Evolutionary conservation across 1,140 invertebrate genomes (phyloP).

Genomic region (Varroa destructor): DNA sequence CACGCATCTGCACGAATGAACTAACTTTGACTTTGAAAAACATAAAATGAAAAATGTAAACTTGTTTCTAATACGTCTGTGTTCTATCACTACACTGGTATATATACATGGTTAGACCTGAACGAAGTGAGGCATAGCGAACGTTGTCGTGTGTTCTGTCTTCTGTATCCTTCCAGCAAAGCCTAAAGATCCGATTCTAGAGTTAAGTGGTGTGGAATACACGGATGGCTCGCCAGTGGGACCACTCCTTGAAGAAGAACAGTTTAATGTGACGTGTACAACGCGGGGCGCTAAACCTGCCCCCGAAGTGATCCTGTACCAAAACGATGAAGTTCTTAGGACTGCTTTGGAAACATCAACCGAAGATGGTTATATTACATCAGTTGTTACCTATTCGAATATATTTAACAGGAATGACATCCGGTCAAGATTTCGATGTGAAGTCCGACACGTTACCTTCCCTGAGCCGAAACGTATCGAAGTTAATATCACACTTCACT

Average conservation of each 20-base stretch:
- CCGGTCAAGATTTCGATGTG: constrained; percentile 28
- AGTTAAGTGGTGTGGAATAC: constrained; percentile 32
- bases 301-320: constrained; percentile 47
- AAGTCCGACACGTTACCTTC: constrained; percentile 25
- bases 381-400: constrained; percentile 27
- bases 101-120: no score
- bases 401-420: constrained; percentile 30
- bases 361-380: constrained; percentile 22
- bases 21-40: no score
- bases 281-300: constrained; percentile 52
- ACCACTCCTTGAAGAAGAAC: constrained; percentile 32
- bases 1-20: no score
- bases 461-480: constrained; percentile 19
- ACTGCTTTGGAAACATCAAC: constrained; percentile 4
- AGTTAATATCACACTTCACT: constrained; percentile 13
- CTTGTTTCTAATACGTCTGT: no score
- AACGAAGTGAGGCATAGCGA: no score
- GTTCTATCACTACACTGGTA: no score
- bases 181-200: constrained; percentile 32
- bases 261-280: constrained; percentile 31
- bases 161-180: constrained; percentile 28
- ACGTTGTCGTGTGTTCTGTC: no score
- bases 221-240: constrained; percentile 31
- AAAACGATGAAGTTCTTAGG: constrained; percentile 17
- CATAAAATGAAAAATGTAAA: no score